phyloP scores from a whole-genome alignment of 2,888 invertebrate genomes.

The Platycnemis pennipes region DNA sequence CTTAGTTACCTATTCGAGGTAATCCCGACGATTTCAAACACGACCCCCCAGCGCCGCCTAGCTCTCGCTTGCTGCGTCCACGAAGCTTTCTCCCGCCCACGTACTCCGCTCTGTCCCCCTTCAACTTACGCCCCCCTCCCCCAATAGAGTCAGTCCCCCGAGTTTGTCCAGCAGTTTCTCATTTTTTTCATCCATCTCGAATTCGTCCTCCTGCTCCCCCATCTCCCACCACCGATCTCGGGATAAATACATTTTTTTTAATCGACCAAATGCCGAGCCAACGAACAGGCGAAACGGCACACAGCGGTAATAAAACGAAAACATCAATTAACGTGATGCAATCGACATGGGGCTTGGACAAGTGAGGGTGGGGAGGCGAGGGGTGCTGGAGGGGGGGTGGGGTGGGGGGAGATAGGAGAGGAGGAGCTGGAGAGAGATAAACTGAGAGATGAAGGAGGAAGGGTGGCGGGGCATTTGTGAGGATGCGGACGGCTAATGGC shows the following conservation, averaged over 20 bases:
- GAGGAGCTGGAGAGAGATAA: background rate
- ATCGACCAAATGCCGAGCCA: background rate
- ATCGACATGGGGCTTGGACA: slow-evolving; percentile 6
- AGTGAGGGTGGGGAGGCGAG: background rate
- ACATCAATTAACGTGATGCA: slow-evolving; percentile 51
- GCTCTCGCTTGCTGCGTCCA: background rate
- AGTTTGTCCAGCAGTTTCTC: background rate
- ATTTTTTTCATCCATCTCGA: background rate
- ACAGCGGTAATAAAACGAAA: slow-evolving; percentile 35
- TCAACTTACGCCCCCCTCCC: background rate
- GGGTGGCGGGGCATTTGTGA: background rate
- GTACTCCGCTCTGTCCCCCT: background rate
- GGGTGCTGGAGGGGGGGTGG: background rate
- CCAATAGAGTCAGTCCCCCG: background rate
- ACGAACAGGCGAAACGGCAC: background rate
- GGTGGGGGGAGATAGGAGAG: background rate
- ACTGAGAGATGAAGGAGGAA: background rate
- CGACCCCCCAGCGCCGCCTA: background rate
- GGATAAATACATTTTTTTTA: background rate
- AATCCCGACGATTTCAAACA: too few species aligned
- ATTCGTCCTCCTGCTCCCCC: background rate
- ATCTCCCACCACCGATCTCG: background rate
- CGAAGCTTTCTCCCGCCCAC: background rate
- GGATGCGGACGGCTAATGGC: slow-evolving; percentile 23
- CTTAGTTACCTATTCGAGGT: too few species aligned